These are phyloP conservation scores for Takifugu rubripes DNA, from an alignment of 2,797 vertebrate species.

Conservation along the genomic window DNA sequence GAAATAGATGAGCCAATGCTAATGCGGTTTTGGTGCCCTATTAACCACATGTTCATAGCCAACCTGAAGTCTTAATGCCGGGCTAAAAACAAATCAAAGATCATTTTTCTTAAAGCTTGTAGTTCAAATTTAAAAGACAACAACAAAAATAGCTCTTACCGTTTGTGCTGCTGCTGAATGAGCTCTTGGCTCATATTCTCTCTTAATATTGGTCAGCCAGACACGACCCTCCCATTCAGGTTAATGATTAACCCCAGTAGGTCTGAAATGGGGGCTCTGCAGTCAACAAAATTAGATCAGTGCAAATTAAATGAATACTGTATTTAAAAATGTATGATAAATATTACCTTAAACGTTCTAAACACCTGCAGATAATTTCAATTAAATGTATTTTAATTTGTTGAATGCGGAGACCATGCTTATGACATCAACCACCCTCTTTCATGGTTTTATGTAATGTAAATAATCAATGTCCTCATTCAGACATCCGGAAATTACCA, in stretches of 20 bases:
- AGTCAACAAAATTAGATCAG: neutral
- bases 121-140: neutral
- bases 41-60: slow-evolving; percentile 41
- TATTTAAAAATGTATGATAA: no score
- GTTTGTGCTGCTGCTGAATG: slow-evolving; percentile 43
- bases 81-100: no score
- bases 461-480: no score
- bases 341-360: no score
- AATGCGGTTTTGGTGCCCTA: slow-evolving; percentile 45
- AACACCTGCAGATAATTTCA: no score
- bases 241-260: slow-evolving; percentile 66
- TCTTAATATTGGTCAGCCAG: slow-evolving; percentile 42
- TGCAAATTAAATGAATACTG: neutral
- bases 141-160: slow-evolving; percentile 45
- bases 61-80: neutral
- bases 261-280: slow-evolving; percentile 21
- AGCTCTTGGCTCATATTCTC: slow-evolving; percentile 29
- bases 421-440: no score
- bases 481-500: neutral
- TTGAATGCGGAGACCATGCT: no score
- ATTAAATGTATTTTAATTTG: no score
- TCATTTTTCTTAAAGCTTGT: no score
- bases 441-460: no score
- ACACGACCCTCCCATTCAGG: slow-evolving; percentile 26
- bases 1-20: slow-evolving; percentile 54